Percentiles rank a stretch among this genome's conserved stretches.
Evolutionary conservation across 2,888 invertebrate species (phyloP).

Genomic region (Drosophila kokeensis): DNA sequence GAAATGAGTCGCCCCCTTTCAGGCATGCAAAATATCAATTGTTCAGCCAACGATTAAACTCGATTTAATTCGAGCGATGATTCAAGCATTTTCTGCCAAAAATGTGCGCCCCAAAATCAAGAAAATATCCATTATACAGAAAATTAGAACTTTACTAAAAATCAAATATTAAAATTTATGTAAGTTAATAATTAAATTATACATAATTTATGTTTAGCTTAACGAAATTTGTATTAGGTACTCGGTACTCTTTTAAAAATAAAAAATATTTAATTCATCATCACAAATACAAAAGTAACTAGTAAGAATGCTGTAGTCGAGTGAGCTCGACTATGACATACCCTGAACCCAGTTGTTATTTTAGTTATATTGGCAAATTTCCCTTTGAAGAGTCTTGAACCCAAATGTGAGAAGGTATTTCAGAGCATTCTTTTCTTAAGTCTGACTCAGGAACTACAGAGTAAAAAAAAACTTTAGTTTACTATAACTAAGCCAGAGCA

Average conservation of each 20-base stretch:
- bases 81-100: background rate
- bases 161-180: background rate
- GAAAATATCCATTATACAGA: background rate
- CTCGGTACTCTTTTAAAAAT: no score
- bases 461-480: no score
- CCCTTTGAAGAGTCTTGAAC: no score
- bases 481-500: no score
- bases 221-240: background rate
- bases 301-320: background rate
- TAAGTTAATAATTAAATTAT: background rate
- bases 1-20: background rate
- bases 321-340: no score
- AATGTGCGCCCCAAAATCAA: background rate
- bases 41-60: background rate
- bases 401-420: no score
- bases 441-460: no score
- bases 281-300: rapidly evolving
- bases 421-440: no score
- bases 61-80: background rate
- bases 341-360: no score
- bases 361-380: no score
- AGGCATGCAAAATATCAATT: constrained; percentile 16
- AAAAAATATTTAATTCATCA: background rate
- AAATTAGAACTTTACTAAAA: background rate
- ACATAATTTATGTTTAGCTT: background rate